phyloP scores from a whole-genome alignment of 1,140 invertebrate genomes.

The Melitaea cinxia region DNA sequence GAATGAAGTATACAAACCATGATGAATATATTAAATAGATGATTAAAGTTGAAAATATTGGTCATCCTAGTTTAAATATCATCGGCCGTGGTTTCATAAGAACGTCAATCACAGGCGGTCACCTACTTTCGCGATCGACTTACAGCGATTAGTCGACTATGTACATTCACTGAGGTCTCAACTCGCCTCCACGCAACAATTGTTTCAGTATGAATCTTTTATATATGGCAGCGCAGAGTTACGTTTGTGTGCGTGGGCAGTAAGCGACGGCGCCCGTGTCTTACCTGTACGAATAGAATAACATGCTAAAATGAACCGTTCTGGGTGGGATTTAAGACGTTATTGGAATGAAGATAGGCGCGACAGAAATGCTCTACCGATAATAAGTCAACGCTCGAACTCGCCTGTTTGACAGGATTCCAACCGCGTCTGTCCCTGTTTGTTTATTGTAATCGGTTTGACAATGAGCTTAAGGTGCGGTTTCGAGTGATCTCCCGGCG shows the following conservation, averaged over 20 bases:
- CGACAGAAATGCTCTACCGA: slow-evolving; percentile 77
- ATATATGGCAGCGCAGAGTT: slow-evolving; percentile 72
- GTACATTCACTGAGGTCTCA: slow-evolving; percentile 77
- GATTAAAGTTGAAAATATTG: slow-evolving; percentile 50
- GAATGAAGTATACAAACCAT: slow-evolving; percentile 27
- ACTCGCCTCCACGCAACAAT: slow-evolving; percentile 80
- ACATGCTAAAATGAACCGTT: slow-evolving; percentile 42
- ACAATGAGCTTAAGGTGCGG: slow-evolving; percentile 82
- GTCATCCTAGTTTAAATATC: slow-evolving; percentile 76
- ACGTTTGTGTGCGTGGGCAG: slow-evolving; percentile 69
- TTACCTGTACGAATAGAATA: slow-evolving; percentile 62
- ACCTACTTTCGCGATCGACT: slow-evolving; percentile 80
- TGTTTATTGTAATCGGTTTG: slow-evolving; percentile 82
- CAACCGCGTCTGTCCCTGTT: slow-evolving; percentile 80
- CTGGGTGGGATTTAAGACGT: slow-evolving; percentile 32
- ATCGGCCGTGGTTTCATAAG: slow-evolving; percentile 78
- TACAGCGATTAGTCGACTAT: slow-evolving; percentile 75
- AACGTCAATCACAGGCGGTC: slow-evolving; percentile 78
- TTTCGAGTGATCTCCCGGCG: slow-evolving; percentile 78
- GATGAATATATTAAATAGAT: slow-evolving; percentile 61
- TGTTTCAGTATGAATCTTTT: slow-evolving; percentile 82
- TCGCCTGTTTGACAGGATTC: slow-evolving; percentile 81
- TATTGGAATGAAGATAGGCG: slow-evolving; percentile 34
- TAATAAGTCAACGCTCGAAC: slow-evolving; percentile 81
- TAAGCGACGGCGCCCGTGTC: slow-evolving; percentile 74